These are phyloP conservation scores for Corythornis cristatus DNA, from an alignment of 2,113 vertebrate genomes.

Conservation along the genomic window DNA sequence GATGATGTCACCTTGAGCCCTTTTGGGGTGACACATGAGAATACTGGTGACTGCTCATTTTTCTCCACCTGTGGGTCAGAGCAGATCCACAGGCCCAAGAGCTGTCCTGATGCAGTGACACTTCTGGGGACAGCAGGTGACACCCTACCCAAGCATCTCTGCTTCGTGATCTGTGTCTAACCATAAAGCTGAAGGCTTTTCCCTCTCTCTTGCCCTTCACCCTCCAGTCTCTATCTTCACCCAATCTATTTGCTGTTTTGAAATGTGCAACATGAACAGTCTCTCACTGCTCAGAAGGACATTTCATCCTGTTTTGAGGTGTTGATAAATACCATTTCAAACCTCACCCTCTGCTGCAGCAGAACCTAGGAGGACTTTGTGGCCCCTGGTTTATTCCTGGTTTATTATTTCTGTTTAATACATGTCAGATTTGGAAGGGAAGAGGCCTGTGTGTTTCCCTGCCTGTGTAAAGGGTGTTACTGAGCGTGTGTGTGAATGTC, in stretches of 20 bases:
- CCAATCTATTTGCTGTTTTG: not conserved
- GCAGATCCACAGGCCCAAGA: not conserved
- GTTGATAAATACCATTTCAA: not conserved
- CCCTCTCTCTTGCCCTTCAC: not conserved
- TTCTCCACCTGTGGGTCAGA: not conserved
- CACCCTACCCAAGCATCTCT: not conserved
- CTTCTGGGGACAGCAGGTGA: not conserved
- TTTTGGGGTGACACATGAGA: not conserved
- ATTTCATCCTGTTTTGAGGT: not conserved
- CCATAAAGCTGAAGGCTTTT: not conserved
- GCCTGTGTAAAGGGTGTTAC: not conserved
- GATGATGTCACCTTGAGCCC: not conserved
- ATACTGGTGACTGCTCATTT: accelerated
- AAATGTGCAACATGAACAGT: not conserved
- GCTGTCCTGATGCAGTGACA: not conserved
- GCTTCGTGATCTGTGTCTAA: not conserved
- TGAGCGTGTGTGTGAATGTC: not conserved
- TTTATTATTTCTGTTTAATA: not conserved
- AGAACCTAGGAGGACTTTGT: not conserved
- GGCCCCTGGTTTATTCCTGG: not conserved
- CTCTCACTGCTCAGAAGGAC: not conserved
- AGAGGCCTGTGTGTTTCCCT: not conserved
- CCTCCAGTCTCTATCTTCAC: not conserved
- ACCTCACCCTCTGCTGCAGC: not conserved
- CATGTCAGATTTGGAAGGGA: not conserved